phyloP scores from a whole-genome alignment of 1,140 invertebrate genomes.

The Drosophila serrata region DNA sequence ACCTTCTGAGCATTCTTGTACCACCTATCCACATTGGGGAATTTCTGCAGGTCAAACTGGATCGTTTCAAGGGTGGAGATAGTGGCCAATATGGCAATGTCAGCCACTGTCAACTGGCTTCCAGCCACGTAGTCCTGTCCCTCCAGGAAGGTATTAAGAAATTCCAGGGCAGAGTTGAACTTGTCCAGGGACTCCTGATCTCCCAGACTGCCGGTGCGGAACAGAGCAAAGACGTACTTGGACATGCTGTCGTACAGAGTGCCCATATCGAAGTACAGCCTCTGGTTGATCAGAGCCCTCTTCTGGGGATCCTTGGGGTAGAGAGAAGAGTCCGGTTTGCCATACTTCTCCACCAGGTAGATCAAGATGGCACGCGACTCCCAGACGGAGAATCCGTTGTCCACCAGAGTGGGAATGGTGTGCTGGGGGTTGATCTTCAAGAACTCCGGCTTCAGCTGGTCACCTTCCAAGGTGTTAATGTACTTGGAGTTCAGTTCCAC shows the following conservation, averaged over 20 bases:
- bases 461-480: constrained; percentile 87
- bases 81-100: constrained; percentile 87
- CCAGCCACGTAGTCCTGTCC: constrained; percentile 89
- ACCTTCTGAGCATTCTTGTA: constrained; percentile 88
- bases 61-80: constrained; percentile 89
- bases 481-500: constrained; percentile 90
- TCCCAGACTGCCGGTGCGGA: constrained; percentile 87
- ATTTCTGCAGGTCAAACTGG: constrained; percentile 88
- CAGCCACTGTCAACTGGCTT: constrained; percentile 90
- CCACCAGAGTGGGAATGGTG: constrained; percentile 89
- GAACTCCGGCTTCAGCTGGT: constrained; percentile 90
- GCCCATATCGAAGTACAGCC: constrained; percentile 91
- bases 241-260: constrained; percentile 88
- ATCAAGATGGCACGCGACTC: constrained; percentile 91
- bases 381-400: constrained; percentile 88
- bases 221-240: constrained; percentile 89
- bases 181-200: constrained; percentile 88
- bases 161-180: constrained; percentile 87
- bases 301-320: constrained; percentile 89
- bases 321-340: constrained; percentile 87
- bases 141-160: constrained; percentile 89
- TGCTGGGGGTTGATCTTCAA: constrained; percentile 88
- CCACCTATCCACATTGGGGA: constrained; percentile 90
- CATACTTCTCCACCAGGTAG: constrained; percentile 90
- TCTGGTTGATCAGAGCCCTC: constrained; percentile 90